phyloP scores from a whole-genome alignment of 2,797 vertebrate species.

The Ctenosaura bakeri region DNA sequence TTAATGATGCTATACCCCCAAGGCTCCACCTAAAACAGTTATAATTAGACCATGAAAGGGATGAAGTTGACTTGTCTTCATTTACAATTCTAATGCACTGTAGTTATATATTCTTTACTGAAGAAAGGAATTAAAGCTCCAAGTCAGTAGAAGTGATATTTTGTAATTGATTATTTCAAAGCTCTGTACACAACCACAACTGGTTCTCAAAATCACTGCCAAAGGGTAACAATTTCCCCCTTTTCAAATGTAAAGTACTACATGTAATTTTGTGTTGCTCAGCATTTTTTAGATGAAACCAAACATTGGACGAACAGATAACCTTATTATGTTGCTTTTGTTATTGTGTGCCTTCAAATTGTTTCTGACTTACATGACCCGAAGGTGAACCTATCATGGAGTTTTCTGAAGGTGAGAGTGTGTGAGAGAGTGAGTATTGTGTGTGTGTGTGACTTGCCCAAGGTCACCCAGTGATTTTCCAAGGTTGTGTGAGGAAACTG shows the following conservation, averaged over 20 bases:
- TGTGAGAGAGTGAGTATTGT: too few species aligned
- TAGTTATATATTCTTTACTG: background rate
- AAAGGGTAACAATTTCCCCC: background rate
- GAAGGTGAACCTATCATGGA: too few species aligned
- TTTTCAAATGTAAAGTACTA: conserved; percentile 1
- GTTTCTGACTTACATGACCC: too few species aligned
- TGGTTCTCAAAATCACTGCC: background rate
- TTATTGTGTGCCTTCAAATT: too few species aligned
- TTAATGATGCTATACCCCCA: background rate
- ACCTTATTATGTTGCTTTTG: background rate
- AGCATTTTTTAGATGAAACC: conserved; percentile 13
- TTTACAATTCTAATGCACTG: background rate
- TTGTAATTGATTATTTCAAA: background rate
- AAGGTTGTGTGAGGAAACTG: too few species aligned
- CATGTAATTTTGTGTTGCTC: background rate
- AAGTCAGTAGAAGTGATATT: too few species aligned
- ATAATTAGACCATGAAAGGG: background rate
- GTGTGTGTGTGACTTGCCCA: too few species aligned
- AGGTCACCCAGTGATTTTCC: too few species aligned
- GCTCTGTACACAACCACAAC: background rate
- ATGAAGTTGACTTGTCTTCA: background rate
- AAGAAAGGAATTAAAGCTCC: background rate
- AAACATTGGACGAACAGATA: background rate
- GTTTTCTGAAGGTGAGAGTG: too few species aligned
- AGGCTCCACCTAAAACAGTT: background rate